phyloP scores from a whole-genome alignment of 2,888 invertebrate species.

The Eueremaeus valkanovi region DNA sequence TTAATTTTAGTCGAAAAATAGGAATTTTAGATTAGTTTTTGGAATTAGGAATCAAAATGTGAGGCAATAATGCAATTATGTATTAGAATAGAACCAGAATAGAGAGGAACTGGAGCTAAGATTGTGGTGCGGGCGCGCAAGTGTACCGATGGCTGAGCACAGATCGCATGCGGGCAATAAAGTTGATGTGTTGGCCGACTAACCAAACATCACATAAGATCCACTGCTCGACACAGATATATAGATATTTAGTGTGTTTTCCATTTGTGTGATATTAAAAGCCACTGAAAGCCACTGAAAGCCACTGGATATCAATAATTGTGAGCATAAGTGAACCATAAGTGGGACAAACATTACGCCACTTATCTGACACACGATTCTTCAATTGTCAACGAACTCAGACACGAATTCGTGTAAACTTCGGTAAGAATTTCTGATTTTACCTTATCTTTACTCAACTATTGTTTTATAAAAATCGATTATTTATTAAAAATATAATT shows the following conservation, averaged over 20 bases:
- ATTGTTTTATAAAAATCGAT: neutral
- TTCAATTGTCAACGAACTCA: neutral
- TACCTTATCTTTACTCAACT: neutral
- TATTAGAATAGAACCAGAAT: neutral
- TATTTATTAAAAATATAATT: neutral
- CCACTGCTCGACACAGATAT: neutral
- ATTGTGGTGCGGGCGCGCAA: constrained; percentile 13
- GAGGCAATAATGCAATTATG: constrained; percentile 1
- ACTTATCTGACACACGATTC: neutral
- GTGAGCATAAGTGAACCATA: constrained; percentile 24
- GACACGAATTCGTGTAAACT: neutral
- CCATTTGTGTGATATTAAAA: constrained; percentile 19
- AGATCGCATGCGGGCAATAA: constrained; percentile 1
- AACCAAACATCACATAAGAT: constrained; percentile 31
- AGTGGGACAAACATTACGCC: constrained; percentile 12
- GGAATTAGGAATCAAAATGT: neutral
- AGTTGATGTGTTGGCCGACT: constrained; percentile 6
- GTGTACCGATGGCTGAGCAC: neutral
- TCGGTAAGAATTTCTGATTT: neutral
- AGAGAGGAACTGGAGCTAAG: neutral
- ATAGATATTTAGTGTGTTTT: neutral
- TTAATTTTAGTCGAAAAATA: neutral
- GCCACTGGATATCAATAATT: constrained; percentile 26
- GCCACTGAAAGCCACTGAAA: constrained; percentile 23
- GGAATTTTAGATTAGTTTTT: neutral